A percentile compares a stretch with the other conserved stretches of the same genome.
phyloP scores from a whole-genome alignment of 2,888 invertebrate genomes.

The Linnaemya tessellans region DNA sequence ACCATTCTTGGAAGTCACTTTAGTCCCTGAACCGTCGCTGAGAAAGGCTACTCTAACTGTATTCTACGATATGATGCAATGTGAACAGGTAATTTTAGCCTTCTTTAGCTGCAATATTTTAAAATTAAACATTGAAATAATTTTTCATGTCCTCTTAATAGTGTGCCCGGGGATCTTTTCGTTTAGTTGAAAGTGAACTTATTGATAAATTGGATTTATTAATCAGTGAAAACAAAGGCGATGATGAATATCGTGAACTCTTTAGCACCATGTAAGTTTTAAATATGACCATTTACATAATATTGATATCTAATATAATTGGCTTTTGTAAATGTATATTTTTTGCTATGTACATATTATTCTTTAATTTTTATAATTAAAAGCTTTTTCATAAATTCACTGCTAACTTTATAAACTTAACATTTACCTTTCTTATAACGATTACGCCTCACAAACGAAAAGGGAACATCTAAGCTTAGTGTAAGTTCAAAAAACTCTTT shows the following conservation, averaged over 20 bases:
- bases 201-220: constrained; percentile 96
- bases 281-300: constrained; percentile 85
- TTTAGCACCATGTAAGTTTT: constrained; percentile 97
- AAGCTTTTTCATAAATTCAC: constrained; percentile 69
- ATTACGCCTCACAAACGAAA: constrained; percentile 76
- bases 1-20: constrained; percentile 95
- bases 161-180: constrained; percentile 91
- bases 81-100: constrained; percentile 86
- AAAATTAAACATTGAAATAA: constrained; percentile 6
- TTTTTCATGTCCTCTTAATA: constrained; percentile 57
- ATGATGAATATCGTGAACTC: constrained; percentile 95
- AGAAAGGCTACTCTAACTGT: constrained; percentile 95
- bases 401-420: constrained; percentile 54
- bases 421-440: constrained; percentile 44
- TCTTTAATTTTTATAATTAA: constrained; percentile 70
- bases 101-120: neutral
- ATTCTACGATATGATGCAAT: constrained; percentile 97
- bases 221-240: constrained; percentile 96
- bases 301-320: constrained; percentile 14
- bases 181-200: constrained; percentile 95
- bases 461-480: constrained; percentile 97
- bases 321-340: constrained; percentile 38
- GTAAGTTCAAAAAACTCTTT: constrained; percentile 87
- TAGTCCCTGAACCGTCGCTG: constrained; percentile 93
- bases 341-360: constrained; percentile 50